phyloP scores from a whole-genome alignment of 2,888 invertebrate species.

The Phyllotreta cruciferae region DNA sequence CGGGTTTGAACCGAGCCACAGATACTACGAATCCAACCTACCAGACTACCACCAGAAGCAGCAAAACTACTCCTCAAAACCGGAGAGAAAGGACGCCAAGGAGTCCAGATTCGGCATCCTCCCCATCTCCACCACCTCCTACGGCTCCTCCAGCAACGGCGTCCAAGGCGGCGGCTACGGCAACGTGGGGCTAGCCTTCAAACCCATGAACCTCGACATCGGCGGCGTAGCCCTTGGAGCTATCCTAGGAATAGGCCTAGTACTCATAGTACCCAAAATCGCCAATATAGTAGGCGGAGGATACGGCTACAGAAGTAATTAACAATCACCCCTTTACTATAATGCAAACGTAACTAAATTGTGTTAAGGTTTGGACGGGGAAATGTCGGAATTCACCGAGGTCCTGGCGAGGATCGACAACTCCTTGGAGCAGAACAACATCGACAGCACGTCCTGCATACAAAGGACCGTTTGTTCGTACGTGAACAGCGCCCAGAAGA shows the following conservation, averaged over 20 bases:
- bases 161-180: slow-evolving; percentile 58
- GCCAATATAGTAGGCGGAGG: slow-evolving; percentile 72
- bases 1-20: slow-evolving; percentile 32
- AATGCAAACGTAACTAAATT: too few relatives aligned
- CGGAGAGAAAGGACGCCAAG: slow-evolving; percentile 46
- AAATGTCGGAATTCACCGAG: slow-evolving; percentile 66
- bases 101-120: slow-evolving; percentile 61
- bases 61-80: slow-evolving; percentile 38
- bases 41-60: slow-evolving; percentile 32
- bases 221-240: slow-evolving; percentile 84
- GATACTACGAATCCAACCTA: slow-evolving; percentile 56
- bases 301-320: slow-evolving; percentile 74
- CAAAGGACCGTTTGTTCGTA: slow-evolving; percentile 76
- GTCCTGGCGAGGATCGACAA: slow-evolving; percentile 72
- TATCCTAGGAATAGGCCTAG: slow-evolving; percentile 80
- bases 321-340: too few relatives aligned
- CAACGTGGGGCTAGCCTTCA: slow-evolving; percentile 64
- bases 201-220: slow-evolving; percentile 80
- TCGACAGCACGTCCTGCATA: slow-evolving; percentile 75
- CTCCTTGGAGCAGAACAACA: slow-evolving; percentile 71
- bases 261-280: slow-evolving; percentile 80
- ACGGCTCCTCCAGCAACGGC: slow-evolving; percentile 61
- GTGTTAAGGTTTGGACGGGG: slow-evolving; percentile 58
- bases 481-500: slow-evolving; percentile 73
- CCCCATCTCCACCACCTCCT: slow-evolving; percentile 58